Evolutionary conservation across 2,888 invertebrate genomes (phyloP).

Genomic region (Lasiommata megera): DNA sequence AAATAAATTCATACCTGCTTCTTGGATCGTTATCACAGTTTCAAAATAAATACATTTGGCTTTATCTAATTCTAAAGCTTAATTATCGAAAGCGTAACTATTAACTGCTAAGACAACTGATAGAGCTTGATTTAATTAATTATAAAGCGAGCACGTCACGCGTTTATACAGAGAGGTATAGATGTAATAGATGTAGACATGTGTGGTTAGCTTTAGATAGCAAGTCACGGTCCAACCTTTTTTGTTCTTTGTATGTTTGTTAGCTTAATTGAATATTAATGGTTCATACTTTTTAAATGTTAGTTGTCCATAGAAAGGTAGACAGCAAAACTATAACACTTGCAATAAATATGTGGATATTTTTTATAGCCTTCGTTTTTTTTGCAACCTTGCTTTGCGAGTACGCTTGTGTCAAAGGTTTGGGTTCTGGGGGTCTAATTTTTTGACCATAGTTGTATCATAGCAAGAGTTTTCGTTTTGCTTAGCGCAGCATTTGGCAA

Average conservation of each 20-base stretch:
- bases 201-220: not conserved
- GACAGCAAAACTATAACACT: not conserved
- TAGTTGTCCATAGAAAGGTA: not conserved
- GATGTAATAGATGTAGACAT: not conserved
- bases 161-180: not conserved
- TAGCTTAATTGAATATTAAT: slow-evolving; percentile 2
- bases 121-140: not conserved
- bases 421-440: no score
- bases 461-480: no score
- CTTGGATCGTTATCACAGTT: not conserved
- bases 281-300: not conserved
- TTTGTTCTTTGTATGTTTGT: not conserved
- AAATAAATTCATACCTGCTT: not conserved
- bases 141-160: not conserved
- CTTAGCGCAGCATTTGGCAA: no score
- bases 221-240: not conserved
- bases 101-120: not conserved
- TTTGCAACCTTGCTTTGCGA: no score
- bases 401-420: no score
- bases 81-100: slow-evolving; percentile 4
- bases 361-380: no score
- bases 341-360: not conserved
- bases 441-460: no score
- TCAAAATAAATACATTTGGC: not conserved
- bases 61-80: not conserved